phyloP scores from a whole-genome alignment of 2,113 vertebrate species.

The Vanacampus margaritifer region DNA sequence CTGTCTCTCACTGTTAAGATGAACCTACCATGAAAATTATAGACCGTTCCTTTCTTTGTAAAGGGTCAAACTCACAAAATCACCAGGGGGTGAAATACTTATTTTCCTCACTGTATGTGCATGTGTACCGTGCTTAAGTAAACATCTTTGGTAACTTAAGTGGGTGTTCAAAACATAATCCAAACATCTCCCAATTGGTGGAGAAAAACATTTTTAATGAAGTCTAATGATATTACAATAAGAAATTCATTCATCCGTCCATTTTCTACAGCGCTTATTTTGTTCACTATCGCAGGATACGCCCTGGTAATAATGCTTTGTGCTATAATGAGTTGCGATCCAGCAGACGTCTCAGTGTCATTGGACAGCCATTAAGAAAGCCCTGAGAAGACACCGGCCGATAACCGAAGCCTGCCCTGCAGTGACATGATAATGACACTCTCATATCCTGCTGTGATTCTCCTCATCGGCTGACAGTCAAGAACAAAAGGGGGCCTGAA shows the following conservation, averaged over 20 bases:
- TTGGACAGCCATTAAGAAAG: slow-evolving; percentile 61
- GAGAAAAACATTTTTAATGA: not conserved
- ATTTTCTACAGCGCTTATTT: not conserved
- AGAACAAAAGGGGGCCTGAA: slow-evolving; percentile 60
- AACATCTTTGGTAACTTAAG: too few species aligned
- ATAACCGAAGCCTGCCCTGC: slow-evolving; percentile 59
- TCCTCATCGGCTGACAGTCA: slow-evolving; percentile 62
- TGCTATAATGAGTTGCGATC: slow-evolving; percentile 8
- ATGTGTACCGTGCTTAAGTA: too few species aligned
- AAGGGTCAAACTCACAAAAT: too few species aligned
- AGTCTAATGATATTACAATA: not conserved
- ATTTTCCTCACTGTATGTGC: too few species aligned
- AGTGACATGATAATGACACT: slow-evolving; percentile 65
- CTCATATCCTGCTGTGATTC: slow-evolving; percentile 69
- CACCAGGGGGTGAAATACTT: too few species aligned
- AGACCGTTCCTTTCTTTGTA: too few species aligned
- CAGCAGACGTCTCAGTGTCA: slow-evolving; percentile 53
- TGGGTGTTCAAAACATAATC: not conserved
- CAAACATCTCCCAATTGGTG: not conserved
- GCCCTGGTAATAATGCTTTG: not conserved
- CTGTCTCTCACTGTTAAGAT: too few species aligned
- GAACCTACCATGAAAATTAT: too few species aligned
- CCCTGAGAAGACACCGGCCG: slow-evolving; percentile 48
- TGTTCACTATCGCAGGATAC: not conserved
- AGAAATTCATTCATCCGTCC: not conserved